Percentiles rank a stretch among this genome's conserved stretches.
These are phyloP conservation scores for Ephialtes manifestator DNA, from an alignment of 2,888 invertebrate species.

Conservation along the genomic window DNA sequence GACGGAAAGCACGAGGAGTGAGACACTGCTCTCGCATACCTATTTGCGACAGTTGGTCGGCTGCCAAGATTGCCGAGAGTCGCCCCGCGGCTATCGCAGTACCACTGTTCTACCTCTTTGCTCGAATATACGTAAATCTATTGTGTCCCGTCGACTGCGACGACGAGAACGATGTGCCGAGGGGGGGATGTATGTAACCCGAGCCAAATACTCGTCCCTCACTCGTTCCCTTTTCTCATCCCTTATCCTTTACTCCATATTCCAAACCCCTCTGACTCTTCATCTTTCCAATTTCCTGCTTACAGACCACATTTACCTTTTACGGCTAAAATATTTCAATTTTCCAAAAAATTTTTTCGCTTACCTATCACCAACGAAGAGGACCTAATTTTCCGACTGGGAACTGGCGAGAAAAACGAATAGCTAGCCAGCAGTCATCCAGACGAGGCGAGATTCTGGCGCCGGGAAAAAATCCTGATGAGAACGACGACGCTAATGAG, in stretches of 20 bases:
- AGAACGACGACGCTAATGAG: conserved; percentile 70
- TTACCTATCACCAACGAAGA: conserved; percentile 2
- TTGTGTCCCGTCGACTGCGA: conserved; percentile 76
- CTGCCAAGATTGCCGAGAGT: conserved; percentile 82
- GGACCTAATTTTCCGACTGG: conserved; percentile 5
- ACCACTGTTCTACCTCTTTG: conserved; percentile 80
- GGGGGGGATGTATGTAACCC: conserved; percentile 46
- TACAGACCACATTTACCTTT: conserved; percentile 50
- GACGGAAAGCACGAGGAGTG: conserved; percentile 10
- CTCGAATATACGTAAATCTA: conserved; percentile 84
- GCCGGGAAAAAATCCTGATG: conserved; percentile 61
- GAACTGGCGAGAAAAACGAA: background rate
- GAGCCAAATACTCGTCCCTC: conserved; percentile 61
- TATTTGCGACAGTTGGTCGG: conserved; percentile 83
- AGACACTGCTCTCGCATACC: conserved; percentile 73
- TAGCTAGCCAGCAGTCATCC: background rate
- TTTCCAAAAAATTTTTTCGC: conserved; percentile 22
- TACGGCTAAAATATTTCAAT: conserved; percentile 54
- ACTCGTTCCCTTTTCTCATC: conserved; percentile 35
- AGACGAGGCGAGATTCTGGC: conserved; percentile 9
- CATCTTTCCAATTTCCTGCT: conserved; percentile 53
- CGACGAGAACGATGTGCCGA: conserved; percentile 53
- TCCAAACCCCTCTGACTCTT: conserved; percentile 29
- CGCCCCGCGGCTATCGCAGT: conserved; percentile 79
- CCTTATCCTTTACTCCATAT: conserved; percentile 49